Evolutionary conservation across 2,888 invertebrate genomes (phyloP).

Genomic region (Sphaeridia pumilis): DNA sequence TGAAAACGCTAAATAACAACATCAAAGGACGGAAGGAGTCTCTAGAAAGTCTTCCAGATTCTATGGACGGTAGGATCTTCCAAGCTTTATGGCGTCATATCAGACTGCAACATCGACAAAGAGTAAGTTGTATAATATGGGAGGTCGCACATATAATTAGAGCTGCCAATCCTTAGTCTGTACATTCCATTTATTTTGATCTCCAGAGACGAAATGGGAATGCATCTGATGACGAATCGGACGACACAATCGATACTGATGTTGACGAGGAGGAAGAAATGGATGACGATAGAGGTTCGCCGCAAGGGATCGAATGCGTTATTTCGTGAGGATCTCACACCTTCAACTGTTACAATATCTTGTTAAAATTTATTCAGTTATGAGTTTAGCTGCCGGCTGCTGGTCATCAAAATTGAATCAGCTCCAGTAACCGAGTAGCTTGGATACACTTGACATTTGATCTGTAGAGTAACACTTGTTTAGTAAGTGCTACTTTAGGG

Average conservation of each 20-base stretch:
- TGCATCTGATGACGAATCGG: constrained; percentile 8
- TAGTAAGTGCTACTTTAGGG: no score
- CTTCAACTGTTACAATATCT: no score
- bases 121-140: constrained; percentile 34
- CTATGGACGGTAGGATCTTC: constrained; percentile 45
- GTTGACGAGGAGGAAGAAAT: constrained; percentile 19
- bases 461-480: no score
- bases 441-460: no score
- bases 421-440: no score
- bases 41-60: constrained; percentile 39
- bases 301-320: constrained; percentile 22
- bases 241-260: constrained; percentile 1
- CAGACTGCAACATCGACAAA: constrained; percentile 40
- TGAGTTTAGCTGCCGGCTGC: no score
- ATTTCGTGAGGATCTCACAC: constrained; percentile 23
- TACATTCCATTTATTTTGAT: neutral
- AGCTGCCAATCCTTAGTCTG: neutral
- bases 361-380: no score
- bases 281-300: constrained; percentile 17
- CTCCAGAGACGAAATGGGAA: constrained; percentile 4
- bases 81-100: constrained; percentile 46
- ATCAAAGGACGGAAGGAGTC: constrained; percentile 41
- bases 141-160: neutral
- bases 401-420: no score
- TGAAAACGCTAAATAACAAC: constrained; percentile 39